These are phyloP conservation scores for Dinocampus coccinellae DNA, from an alignment of 2,888 invertebrate species.

Conservation along the genomic window DNA sequence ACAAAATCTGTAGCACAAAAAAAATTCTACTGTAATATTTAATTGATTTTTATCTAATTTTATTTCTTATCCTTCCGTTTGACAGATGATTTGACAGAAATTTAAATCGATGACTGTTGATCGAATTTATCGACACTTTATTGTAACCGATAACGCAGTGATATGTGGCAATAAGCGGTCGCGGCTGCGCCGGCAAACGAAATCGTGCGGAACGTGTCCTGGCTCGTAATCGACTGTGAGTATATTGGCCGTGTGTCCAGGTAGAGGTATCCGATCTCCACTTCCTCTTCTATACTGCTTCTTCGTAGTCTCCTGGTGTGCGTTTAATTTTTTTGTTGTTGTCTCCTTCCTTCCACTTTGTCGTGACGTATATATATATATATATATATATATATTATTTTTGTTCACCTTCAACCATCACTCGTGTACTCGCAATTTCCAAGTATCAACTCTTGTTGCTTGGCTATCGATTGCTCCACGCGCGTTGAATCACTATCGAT, in stretches of 20 bases:
- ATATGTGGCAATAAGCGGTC: slow-evolving; percentile 32
- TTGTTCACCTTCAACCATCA: slow-evolving; percentile 30
- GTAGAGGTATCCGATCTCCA: slow-evolving; percentile 35
- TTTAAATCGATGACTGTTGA: neutral
- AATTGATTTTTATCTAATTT: neutral
- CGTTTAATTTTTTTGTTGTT: slow-evolving; percentile 19
- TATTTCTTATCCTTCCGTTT: neutral
- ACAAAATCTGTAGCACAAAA: neutral
- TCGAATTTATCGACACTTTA: neutral
- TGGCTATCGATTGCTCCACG: slow-evolving; percentile 23
- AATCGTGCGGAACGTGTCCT: slow-evolving; percentile 43
- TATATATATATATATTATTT: slow-evolving; percentile 30
- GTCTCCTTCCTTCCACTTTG: slow-evolving; percentile 21
- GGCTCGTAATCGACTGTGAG: slow-evolving; percentile 39
- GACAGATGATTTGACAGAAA: neutral
- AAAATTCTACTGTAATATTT: too few relatives aligned
- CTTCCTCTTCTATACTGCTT: slow-evolving; percentile 38
- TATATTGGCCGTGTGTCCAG: slow-evolving; percentile 33
- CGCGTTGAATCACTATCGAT: slow-evolving; percentile 8
- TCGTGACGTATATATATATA: slow-evolving; percentile 8
- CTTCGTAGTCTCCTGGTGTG: slow-evolving; percentile 24
- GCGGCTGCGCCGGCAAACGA: slow-evolving; percentile 39
- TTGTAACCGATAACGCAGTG: slow-evolving; percentile 18
- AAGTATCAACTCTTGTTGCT: slow-evolving; percentile 13
- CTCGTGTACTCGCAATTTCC: slow-evolving; percentile 18